Conservation (phyloP, 2,113 vertebrate species). For the Micronycteris hirsuta region DNA sequence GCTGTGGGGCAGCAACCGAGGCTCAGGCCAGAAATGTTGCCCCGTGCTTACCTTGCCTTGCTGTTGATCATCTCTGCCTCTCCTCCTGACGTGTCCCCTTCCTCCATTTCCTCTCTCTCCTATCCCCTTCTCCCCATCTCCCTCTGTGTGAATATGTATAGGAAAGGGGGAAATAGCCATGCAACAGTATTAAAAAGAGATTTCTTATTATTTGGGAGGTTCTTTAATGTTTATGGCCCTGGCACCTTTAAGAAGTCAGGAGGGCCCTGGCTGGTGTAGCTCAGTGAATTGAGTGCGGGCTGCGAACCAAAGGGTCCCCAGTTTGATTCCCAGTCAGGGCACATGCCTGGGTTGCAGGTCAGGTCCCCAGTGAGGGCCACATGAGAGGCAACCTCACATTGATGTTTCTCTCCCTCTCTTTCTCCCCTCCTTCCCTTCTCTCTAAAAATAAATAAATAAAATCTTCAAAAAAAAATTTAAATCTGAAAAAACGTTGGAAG, state of each 20-base stretch:
- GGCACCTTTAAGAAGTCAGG: neutral
- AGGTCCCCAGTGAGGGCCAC: no score
- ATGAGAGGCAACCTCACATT: no score
- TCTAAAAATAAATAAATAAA: no score
- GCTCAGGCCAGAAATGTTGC: neutral
- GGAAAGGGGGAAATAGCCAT: neutral
- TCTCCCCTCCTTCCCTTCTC: no score
- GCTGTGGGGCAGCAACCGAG: rapidly evolving
- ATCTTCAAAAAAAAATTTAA: no score
- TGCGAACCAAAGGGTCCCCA: no score
- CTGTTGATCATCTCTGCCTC: neutral
- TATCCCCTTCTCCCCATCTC: neutral
- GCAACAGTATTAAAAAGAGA: neutral
- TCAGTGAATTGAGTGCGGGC: no score
- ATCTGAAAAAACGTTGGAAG: neutral
- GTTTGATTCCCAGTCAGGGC: no score
- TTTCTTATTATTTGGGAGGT: neutral
- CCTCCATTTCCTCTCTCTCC: neutral
- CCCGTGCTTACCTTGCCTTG: neutral
- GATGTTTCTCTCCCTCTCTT: no score
- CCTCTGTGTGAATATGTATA: neutral
- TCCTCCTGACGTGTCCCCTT: neutral
- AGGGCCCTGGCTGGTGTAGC: no score
- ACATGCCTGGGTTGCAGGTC: no score
- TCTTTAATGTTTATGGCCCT: neutral